Percentiles rank a stretch among this genome's conserved stretches.
phyloP scores from a whole-genome alignment of 2,113 vertebrate species.

The Spea multiplicata region DNA sequence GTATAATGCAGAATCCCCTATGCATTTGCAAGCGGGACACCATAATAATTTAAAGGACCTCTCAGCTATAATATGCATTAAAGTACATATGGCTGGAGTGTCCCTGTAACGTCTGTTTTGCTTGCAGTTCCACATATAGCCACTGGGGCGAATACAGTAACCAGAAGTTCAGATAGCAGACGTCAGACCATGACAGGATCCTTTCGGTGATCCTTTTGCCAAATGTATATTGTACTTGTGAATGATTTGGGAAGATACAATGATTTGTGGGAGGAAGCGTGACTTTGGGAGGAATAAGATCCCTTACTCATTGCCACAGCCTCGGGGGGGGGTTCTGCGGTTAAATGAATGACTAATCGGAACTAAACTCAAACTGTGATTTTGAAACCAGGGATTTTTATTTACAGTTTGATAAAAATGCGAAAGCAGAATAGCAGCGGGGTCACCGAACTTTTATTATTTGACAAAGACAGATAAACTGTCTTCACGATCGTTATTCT shows the following conservation, averaged over 20 bases:
- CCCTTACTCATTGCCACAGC: conserved; percentile 1
- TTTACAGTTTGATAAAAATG: conserved; percentile 16
- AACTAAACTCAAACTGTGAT: background rate
- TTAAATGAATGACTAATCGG: conserved; percentile 9
- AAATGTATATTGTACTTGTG: no score
- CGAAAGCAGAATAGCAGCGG: background rate
- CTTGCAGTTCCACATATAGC: no score
- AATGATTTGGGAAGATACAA: background rate
- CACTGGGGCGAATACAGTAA: no score
- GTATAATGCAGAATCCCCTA: no score
- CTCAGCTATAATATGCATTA: no score
- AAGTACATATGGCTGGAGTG: no score
- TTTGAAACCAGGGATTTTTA: background rate
- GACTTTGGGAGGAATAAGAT: background rate
- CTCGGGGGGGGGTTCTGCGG: background rate
- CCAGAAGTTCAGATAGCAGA: no score
- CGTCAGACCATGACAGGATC: no score
- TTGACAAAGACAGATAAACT: background rate
- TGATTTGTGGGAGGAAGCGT: background rate
- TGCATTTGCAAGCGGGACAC: no score
- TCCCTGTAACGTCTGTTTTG: no score
- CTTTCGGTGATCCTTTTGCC: no score
- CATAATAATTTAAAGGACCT: no score
- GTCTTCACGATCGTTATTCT: background rate
- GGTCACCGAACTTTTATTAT: conserved; percentile 14